Conservation (phyloP, 2,113 vertebrate species). For the Lagopus muta region DNA sequence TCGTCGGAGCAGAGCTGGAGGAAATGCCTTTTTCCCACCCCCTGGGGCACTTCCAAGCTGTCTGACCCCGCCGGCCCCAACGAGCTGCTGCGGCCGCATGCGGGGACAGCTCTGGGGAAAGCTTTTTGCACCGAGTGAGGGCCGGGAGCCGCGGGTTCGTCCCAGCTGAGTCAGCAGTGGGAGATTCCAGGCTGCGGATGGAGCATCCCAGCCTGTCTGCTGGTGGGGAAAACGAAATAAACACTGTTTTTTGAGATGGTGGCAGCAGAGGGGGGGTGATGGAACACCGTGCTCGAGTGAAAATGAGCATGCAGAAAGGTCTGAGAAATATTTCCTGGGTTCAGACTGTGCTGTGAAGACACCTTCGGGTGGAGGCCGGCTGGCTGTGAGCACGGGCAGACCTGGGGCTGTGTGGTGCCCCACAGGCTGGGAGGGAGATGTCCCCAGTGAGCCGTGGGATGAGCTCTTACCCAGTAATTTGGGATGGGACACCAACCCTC, state of each 20-base stretch:
- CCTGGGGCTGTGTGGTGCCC: not conserved
- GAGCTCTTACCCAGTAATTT: rapidly evolving
- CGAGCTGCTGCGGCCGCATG: not conserved
- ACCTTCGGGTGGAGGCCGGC: not conserved
- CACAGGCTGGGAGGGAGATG: not conserved
- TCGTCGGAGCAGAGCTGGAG: rapidly evolving
- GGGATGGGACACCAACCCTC: not conserved
- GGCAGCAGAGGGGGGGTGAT: not conserved
- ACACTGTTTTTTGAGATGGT: not conserved
- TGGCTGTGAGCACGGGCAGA: not conserved
- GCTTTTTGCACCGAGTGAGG: not conserved
- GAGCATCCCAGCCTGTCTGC: not conserved
- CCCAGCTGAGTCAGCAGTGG: not conserved
- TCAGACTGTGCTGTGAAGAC: not conserved
- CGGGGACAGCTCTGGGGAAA: not conserved
- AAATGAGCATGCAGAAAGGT: not conserved
- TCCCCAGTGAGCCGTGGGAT: rapidly evolving
- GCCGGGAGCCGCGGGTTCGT: not conserved
- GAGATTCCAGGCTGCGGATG: rapidly evolving
- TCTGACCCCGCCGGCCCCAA: conserved; percentile 5
- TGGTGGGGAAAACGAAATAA: not conserved
- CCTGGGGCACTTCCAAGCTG: not conserved
- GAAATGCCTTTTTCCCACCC: conserved; percentile 24
- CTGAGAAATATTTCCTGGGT: not conserved
- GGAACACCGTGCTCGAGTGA: rapidly evolving